These are phyloP conservation scores for Pyrocephalus nanus DNA, from an alignment of 2,797 vertebrate genomes.

Conservation along the genomic window DNA sequence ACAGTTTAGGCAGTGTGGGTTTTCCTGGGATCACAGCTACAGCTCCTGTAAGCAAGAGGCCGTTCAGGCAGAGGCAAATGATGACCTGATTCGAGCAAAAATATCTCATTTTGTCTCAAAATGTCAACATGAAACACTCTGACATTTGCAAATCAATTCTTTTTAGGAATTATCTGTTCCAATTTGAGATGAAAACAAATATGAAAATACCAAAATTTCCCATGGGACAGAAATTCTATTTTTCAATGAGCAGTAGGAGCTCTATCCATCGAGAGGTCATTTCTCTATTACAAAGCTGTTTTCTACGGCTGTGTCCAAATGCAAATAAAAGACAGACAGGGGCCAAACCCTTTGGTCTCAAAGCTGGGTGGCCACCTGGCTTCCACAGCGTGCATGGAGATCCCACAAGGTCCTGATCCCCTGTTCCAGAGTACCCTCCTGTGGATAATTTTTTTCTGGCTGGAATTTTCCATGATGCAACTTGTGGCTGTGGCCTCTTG, in stretches of 20 bases:
- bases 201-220: conserved; percentile 62
- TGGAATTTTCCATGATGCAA: background rate
- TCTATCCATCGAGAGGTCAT: conserved; percentile 1
- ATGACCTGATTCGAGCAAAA: conserved; percentile 29
- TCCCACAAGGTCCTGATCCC: background rate
- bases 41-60: background rate
- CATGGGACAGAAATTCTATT: background rate
- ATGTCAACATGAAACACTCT: conserved; percentile 53
- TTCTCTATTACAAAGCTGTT: background rate
- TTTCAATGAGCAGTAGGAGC: conserved; percentile 2
- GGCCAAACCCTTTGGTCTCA: background rate
- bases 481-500: background rate
- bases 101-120: conserved; percentile 45
- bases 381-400: background rate
- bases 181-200: conserved; percentile 57
- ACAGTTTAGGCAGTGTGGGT: background rate
- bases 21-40: background rate
- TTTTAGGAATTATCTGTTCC: conserved; percentile 36
- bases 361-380: background rate
- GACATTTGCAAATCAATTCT: conserved; percentile 57
- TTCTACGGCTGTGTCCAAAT: background rate
- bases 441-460: background rate
- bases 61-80: conserved; percentile 4
- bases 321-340: background rate
- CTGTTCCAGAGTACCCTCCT: background rate